Conservation (phyloP, 2,888 invertebrate genomes). For the Chirona hameri region DNA sequence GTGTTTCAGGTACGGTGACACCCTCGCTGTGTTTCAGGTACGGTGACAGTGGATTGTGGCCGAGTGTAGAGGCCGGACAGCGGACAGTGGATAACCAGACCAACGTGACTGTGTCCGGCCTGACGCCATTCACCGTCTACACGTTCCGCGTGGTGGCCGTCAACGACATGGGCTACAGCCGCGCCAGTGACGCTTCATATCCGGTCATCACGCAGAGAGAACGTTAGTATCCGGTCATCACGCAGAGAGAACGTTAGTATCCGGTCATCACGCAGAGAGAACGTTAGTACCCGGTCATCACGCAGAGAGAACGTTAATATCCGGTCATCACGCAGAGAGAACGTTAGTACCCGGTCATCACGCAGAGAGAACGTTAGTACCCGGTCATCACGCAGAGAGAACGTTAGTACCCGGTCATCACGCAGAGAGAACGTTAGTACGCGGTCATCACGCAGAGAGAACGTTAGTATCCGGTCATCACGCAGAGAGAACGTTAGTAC, state of each 20-base stretch:
- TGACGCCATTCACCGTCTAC: slow-evolving; percentile 71
- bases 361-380: too few relatives aligned
- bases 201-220: slow-evolving; percentile 69
- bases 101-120: slow-evolving; percentile 55
- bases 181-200: slow-evolving; percentile 65
- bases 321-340: too few relatives aligned
- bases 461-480: too few relatives aligned
- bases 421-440: too few relatives aligned
- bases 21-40: not conserved
- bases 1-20: too few relatives aligned
- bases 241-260: too few relatives aligned
- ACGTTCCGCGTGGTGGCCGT: slow-evolving; percentile 68
- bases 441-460: too few relatives aligned
- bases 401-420: too few relatives aligned
- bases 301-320: too few relatives aligned
- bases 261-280: not conserved
- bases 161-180: slow-evolving; percentile 65
- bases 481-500: too few relatives aligned
- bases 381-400: too few relatives aligned
- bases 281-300: not conserved
- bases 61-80: not conserved
- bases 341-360: too few relatives aligned
- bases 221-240: slow-evolving; percentile 49
- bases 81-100: slow-evolving; percentile 37
- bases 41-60: not conserved